Percentiles rank a stretch among this genome's conserved stretches.
These are phyloP conservation scores for Nothobranchius kuhntae DNA, from an alignment of 2,113 vertebrate genomes.

Conservation along the genomic window DNA sequence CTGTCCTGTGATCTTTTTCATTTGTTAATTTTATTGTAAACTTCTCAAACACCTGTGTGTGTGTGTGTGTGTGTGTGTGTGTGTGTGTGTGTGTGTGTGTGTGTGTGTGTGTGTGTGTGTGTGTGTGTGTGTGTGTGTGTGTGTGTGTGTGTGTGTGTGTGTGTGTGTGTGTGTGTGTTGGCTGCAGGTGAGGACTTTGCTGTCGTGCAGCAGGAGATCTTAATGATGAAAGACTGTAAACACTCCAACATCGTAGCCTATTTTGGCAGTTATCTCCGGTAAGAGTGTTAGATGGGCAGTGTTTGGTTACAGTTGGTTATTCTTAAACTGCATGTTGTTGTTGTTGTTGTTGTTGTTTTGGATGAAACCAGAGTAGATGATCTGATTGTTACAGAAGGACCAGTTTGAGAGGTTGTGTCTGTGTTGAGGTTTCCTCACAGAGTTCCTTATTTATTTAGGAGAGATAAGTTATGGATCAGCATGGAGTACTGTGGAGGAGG, in stretches of 20 bases:
- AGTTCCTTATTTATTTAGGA: slow-evolving; percentile 76
- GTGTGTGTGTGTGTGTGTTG: slow-evolving; percentile 6
- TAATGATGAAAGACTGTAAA: slow-evolving; percentile 99
- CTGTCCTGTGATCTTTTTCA: not conserved
- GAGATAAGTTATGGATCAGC: slow-evolving; percentile 99
- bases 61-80: too few species aligned
- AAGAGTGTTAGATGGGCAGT: slow-evolving; percentile 31
- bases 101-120: too few species aligned
- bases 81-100: too few species aligned
- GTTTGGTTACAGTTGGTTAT: not conserved
- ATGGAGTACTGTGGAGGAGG: slow-evolving; percentile 99
- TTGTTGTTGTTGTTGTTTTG: not conserved
- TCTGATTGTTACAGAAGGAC: not conserved
- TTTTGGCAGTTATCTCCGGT: slow-evolving; percentile 99
- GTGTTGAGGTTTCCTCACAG: slow-evolving; percentile 13
- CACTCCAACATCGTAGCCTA: slow-evolving; percentile 99
- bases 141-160: too few species aligned
- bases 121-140: too few species aligned
- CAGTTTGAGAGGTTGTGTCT: slow-evolving; percentile 3
- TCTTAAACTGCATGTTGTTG: not conserved
- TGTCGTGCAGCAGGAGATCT: slow-evolving; percentile 99
- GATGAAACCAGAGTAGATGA: not conserved
- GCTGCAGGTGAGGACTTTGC: slow-evolving; percentile 96
- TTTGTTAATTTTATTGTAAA: not conserved
- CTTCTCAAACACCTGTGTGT: too few species aligned